A percentile compares a stretch with the other conserved stretches of the same genome.
Evolutionary conservation across 2,888 invertebrate species (phyloP).

Genomic region (Willowsia nigromaculata): DNA sequence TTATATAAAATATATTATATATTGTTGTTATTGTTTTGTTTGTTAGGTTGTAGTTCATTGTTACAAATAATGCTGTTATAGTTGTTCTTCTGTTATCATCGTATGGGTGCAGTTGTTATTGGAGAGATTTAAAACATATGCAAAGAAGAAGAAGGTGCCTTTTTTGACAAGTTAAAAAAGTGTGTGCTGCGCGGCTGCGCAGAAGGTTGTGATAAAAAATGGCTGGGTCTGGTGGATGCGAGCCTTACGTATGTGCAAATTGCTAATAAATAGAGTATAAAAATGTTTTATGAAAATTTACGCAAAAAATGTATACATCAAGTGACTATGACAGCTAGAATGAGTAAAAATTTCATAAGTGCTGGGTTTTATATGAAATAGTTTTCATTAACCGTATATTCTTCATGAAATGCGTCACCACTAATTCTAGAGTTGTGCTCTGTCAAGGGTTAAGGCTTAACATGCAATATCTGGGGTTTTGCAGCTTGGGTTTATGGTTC

Average conservation of each 20-base stretch:
- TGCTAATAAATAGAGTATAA: neutral
- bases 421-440: too few species aligned
- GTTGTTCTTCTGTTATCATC: neutral
- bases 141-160: slow-evolving; percentile 21
- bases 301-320: too few species aligned
- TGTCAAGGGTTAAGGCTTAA: too few species aligned
- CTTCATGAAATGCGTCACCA: too few species aligned
- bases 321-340: too few species aligned
- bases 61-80: neutral
- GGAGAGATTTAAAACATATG: slow-evolving; percentile 28
- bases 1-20: neutral
- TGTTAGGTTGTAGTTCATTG: neutral
- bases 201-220: slow-evolving; percentile 49
- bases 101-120: neutral
- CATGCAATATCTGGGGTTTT: too few species aligned
- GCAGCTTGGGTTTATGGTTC: too few species aligned
- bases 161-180: slow-evolving; percentile 28
- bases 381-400: too few species aligned
- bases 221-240: slow-evolving; percentile 35
- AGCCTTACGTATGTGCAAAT: slow-evolving; percentile 30
- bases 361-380: too few species aligned
- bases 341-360: too few species aligned
- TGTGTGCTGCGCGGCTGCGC: slow-evolving; percentile 14
- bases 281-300: too few species aligned
- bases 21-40: neutral